Base-by-base conservation (phyloP, 2,113 vertebrate genomes). In the Beaufortia kweichowensis region DNA sequence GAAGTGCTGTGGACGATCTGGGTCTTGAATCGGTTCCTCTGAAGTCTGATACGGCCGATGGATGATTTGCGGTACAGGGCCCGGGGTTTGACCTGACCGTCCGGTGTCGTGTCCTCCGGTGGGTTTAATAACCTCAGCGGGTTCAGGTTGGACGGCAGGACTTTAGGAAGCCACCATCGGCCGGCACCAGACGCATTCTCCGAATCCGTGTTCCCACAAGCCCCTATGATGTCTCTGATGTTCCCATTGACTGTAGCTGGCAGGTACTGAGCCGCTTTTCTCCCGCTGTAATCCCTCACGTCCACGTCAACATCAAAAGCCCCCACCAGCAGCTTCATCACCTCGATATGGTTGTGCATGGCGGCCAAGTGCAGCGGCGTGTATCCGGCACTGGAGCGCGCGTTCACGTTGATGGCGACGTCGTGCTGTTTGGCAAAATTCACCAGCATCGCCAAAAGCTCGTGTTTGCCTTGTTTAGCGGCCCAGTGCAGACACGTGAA, bases 401-500 rank as follows among this genome's bases (percentile, higher is more conserved):
- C 90, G 3, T 98, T 98, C 35, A 99, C 91, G 83, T 97, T 94
- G 75, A 96, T 86, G 0, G 92, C 89, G 79, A 96, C 84, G 8
- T 79, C 67, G 85, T 94, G 94, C 62, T 93, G 90, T 80, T 89
- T 93, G 21, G 95, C 95, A 0, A 96, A 96, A 83, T 77, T 88
- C 80, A 98, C 91, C 84, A 99, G 89, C 73, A 90, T 87, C 67
- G 93, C 93, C 77, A 99, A 86, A 39, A 98, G 91, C 87, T 97
- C 95, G 28, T 92, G 93, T 65, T 91, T 90, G 69, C 96, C 96
- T 29, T 96, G 96, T 84, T 98, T 99, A 80, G 97, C 96, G 0
- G 96, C 96, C 97, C 97, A 99, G 87, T 98, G 97, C 76, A 98
- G 92, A 85, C 95, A 97, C 2, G 94, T 96, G 84, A 97, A 98